Base-by-base conservation (phyloP, 2,797 vertebrate genomes). In the Paratrypauchen microcephalus region DNA sequence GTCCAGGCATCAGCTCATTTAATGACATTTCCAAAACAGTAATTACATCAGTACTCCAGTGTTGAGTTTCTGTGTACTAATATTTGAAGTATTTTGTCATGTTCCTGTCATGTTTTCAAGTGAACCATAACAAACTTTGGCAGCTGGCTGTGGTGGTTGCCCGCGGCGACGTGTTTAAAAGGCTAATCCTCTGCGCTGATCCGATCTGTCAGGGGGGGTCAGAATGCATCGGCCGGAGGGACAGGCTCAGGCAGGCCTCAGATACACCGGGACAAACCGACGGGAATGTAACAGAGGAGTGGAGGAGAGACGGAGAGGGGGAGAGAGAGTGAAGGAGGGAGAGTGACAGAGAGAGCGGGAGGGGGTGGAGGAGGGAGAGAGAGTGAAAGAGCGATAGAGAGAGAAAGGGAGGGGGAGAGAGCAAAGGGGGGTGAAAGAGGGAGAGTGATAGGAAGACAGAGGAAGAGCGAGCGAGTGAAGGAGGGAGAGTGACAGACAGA, bases 171-270 rank as follows among this genome's bases (percentile, higher is more conserved):
- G 30, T n/a, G 30, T 60, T 60, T 60, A 32, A 32, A 59, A 18
- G 18, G 18, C 6, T 32, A 36, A 60, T 60, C 26, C 58, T n/a
- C 2, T 18, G 5, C 15, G 18, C 16, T 60, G 58, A 60, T 60
- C 28, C 28, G 28, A 32, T 60, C 58, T 60, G 58, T 60, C 30
- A 59, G n/a, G n/a, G n/a, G n/a, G n/a, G n/a, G n/a, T n/a, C n/a
- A 26, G 24, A 26, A 26, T 26, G 24, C 24, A 26, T 26, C 24
- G 2, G 2, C 24, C 24, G 24, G 24, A 26, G 24, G 24, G 24
- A 26, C 24, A 26, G 24, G 24, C 24, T 26, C 24, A 26, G 24
- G 24, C 24, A 26, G 24, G 24, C 24, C 48, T 50, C 48, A 7
- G 1, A n/a, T 3, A 54, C n/a, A 23, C n/a, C 16, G 16, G 6